These are phyloP conservation scores for Cardinalis cardinalis DNA, from an alignment of 2,113 vertebrate genomes.

Conservation along the genomic window DNA sequence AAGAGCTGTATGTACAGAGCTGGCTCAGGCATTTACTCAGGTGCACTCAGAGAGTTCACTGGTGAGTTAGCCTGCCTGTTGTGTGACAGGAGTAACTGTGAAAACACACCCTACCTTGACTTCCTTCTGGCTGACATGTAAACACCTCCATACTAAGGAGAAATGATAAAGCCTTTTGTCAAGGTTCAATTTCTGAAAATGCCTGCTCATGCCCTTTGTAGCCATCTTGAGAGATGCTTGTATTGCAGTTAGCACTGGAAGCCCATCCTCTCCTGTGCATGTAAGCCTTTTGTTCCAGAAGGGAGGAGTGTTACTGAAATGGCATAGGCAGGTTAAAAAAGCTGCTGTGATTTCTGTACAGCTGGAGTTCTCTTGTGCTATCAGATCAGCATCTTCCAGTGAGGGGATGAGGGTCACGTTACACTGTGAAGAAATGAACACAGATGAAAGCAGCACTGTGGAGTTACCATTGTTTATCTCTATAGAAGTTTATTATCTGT, in stretches of 20 bases:
- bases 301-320: background rate
- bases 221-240: background rate
- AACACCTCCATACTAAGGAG: background rate
- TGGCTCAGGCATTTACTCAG: background rate
- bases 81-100: background rate
- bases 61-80: background rate
- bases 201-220: background rate
- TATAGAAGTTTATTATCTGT: background rate
- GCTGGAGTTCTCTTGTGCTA: background rate
- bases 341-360: background rate
- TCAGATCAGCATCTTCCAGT: background rate
- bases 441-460: background rate
- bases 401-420: background rate
- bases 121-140: background rate
- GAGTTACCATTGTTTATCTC: background rate
- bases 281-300: background rate
- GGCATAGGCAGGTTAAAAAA: background rate
- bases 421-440: background rate
- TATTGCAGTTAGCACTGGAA: background rate
- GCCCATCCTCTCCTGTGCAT: fast-evolving
- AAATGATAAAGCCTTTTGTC: background rate
- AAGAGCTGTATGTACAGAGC: background rate
- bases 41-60: background rate
- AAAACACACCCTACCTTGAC: background rate
- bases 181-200: background rate